These are phyloP conservation scores for Steinernema feltiae DNA, from an alignment of 1,140 invertebrate species.

Conservation along the genomic window DNA sequence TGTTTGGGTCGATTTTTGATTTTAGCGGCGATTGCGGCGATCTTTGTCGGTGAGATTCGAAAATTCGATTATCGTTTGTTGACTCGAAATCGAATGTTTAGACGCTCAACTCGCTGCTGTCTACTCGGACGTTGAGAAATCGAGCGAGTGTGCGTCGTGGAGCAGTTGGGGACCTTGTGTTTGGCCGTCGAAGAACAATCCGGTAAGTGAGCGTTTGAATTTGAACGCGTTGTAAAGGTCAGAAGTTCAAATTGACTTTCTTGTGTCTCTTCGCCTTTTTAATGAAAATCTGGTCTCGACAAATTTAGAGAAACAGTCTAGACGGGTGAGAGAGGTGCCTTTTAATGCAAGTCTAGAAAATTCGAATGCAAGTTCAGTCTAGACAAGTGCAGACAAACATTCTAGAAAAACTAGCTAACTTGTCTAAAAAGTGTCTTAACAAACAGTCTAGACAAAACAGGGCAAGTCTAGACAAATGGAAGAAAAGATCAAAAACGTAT, in stretches of 20 bases:
- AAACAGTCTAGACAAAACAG: too few species aligned
- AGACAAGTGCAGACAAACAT: too few species aligned
- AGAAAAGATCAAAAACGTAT: too few species aligned
- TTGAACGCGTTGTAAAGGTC: not conserved
- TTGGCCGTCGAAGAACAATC: conserved; percentile 44
- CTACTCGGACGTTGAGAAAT: conserved; percentile 49
- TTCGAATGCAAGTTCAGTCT: too few species aligned
- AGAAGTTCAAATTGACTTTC: not conserved
- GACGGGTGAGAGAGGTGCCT: too few species aligned
- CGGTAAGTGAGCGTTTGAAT: conserved; percentile 21
- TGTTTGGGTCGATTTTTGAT: not conserved
- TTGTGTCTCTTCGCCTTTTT: not conserved
- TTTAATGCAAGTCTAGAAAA: too few species aligned
- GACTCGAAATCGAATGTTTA: not conserved
- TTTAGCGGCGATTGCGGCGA: not conserved
- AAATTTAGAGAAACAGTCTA: too few species aligned
- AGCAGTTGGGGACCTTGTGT: conserved; percentile 52
- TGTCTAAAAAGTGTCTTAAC: too few species aligned
- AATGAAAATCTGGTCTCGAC: too few species aligned
- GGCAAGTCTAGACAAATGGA: too few species aligned
- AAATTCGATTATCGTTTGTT: not conserved
- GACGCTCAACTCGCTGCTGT: conserved; percentile 51
- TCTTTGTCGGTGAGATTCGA: not conserved
- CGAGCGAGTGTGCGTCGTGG: conserved; percentile 46
- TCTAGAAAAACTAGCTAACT: too few species aligned